These are phyloP conservation scores for Cepaea hortensis DNA, from an alignment of 2,888 invertebrate species.

Conservation along the genomic window DNA sequence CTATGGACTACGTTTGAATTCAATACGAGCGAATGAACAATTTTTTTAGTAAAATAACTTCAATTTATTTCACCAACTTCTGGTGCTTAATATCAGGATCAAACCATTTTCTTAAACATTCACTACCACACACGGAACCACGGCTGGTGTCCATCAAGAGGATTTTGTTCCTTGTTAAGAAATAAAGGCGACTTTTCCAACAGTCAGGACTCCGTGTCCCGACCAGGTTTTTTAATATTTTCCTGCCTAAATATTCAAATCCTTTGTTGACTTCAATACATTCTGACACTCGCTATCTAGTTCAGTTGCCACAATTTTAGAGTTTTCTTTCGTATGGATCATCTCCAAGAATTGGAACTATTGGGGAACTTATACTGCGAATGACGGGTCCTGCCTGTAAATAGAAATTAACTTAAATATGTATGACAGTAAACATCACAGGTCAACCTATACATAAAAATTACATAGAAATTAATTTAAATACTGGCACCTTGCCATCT, in stretches of 20 bases:
- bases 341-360: slow-evolving; percentile 43
- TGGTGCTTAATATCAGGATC: too few relatives aligned
- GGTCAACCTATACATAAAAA: too few relatives aligned
- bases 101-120: too few relatives aligned
- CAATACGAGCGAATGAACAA: too few relatives aligned
- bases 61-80: too few relatives aligned
- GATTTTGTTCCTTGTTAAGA: too few relatives aligned
- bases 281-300: not conserved
- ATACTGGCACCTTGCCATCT: too few relatives aligned
- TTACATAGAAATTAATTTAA: too few relatives aligned
- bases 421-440: too few relatives aligned
- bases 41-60: too few relatives aligned
- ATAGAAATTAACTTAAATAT: not conserved
- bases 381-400: slow-evolving; percentile 45
- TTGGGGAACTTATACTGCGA: slow-evolving; percentile 32
- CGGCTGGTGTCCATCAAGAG: not conserved
- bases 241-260: not conserved
- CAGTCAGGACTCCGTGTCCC: too few relatives aligned
- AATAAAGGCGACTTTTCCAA: not conserved
- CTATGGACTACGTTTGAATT: too few relatives aligned
- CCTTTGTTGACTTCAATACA: not conserved
- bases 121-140: not conserved
- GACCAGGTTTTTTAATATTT: not conserved
- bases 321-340: slow-evolving; percentile 47
- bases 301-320: not conserved